Evolutionary conservation across 2,113 vertebrate species (phyloP), one percentile per base, ranked within the genome.

Genomic region (Notothenia rossii): DNA sequence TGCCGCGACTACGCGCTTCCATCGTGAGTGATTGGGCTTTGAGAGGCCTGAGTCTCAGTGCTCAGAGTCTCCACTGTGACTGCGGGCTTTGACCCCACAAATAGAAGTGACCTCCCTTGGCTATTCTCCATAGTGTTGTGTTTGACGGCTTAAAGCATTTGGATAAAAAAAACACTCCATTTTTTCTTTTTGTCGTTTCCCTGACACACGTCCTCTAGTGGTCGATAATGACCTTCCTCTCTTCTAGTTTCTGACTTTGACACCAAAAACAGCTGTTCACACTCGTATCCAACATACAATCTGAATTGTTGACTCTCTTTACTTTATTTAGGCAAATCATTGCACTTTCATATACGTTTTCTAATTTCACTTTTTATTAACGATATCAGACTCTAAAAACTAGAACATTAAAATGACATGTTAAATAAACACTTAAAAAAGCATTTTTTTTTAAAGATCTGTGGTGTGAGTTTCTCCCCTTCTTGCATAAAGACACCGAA

Each of bases 11-110:
- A 68, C 20, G 4, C 45, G 80, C 79, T 75, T 79, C 74, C 25
- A 49, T 71, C 77, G 76, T 86, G 77, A 91, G 68, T 73, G 83
- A 91, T 88, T 76, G 78, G 81, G 48, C 69, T 87, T 86, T 83
- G 85, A 82, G 69, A 58, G 55, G 60, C 46, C 68, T 76, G 49
- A 20, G 71, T 76, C 69, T 82, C 80, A 86, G 79, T 73, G 85
- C 69, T 61, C 40, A 11, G 61, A 88, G 66, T 75, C 74, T 62
- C 22, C 66, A 77, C 63, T 72, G 56, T 80, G 79, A 88, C 71
- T 76, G 74, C 72, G 78, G 66, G 79, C 72, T 84, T 53, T 88
- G 87, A 90, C 82, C 77, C 80, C 6, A 18, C 61, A 81, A 68
- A 77, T 84, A 72, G 72, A 82, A 72, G 65, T 86, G 77, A 82